Conservation (phyloP, 2,888 invertebrate genomes). For the Drosophila atroscutellata region DNA sequence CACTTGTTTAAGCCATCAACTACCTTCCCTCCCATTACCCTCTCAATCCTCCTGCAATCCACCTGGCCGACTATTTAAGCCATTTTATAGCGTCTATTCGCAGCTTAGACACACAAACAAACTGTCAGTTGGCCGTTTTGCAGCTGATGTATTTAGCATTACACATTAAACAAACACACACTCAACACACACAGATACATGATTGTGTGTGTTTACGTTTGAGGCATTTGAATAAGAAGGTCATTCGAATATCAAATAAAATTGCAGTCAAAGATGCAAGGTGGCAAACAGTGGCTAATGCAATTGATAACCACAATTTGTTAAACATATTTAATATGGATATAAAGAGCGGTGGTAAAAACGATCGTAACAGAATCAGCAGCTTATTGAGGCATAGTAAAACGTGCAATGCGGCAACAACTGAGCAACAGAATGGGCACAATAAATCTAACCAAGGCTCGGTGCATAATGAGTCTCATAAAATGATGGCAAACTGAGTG, state of each 20-base stretch:
- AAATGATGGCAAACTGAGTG: not conserved
- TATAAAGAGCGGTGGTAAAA: not conserved
- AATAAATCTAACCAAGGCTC: not conserved
- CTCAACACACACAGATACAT: not conserved
- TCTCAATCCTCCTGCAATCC: not conserved
- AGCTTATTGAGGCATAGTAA: not conserved
- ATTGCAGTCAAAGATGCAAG: not conserved
- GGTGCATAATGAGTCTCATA: not conserved
- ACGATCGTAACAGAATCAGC: not conserved
- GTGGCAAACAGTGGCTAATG: no score
- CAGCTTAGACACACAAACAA: slow-evolving; percentile 70
- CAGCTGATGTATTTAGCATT: slow-evolving; percentile 74
- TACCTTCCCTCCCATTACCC: not conserved
- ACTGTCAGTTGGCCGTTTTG: slow-evolving; percentile 70
- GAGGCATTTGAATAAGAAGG: slow-evolving; percentile 51
- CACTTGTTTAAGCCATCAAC: slow-evolving; percentile 38
- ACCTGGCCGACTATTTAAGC: slow-evolving; percentile 4
- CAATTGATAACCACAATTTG: not conserved
- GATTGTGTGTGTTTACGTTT: slow-evolving; percentile 33
- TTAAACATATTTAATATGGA: not conserved
- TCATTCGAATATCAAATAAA: slow-evolving; percentile 29
- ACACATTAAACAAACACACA: slow-evolving; percentile 18
- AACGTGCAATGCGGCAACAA: not conserved
- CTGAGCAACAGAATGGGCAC: not conserved
- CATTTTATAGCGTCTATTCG: slow-evolving; percentile 30